A percentile compares a stretch with the other conserved stretches of the same genome.
phyloP scores from a whole-genome alignment of 2,888 invertebrate genomes.

The Gymnocheta viridis region DNA sequence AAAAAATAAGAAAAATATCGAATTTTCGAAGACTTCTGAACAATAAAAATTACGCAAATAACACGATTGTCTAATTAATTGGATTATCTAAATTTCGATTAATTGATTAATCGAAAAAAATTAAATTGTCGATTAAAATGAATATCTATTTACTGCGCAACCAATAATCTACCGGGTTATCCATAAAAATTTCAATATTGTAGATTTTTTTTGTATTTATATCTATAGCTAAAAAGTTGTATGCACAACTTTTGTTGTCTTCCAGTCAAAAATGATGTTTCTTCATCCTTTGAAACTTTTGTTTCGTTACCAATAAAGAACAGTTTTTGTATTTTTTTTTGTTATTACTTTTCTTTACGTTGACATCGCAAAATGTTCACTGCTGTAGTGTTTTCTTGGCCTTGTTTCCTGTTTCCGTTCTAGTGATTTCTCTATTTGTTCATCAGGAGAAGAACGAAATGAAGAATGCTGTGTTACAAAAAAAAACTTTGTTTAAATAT shows the following conservation, averaged over 20 bases:
- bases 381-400: slow-evolving; percentile 51
- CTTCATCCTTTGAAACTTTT: background rate
- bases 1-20: too few species aligned
- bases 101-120: too few species aligned
- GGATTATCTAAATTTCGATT: too few species aligned
- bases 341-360: slow-evolving; percentile 21
- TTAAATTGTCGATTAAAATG: too few species aligned
- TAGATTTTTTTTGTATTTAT: background rate
- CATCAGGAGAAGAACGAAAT: slow-evolving; percentile 5
- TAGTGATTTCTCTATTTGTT: slow-evolving; percentile 59
- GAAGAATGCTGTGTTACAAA: background rate
- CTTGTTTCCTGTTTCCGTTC: slow-evolving; percentile 63
- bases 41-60: too few species aligned
- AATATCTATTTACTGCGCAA: too few species aligned
- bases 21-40: too few species aligned
- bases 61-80: too few species aligned
- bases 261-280: slow-evolving; percentile 42
- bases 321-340: slow-evolving; percentile 23
- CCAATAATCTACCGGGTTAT: too few species aligned
- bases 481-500: slow-evolving; percentile 4
- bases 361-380: slow-evolving; percentile 41
- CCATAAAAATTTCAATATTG: background rate
- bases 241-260: slow-evolving; percentile 34
- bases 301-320: slow-evolving; percentile 17
- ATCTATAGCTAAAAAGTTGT: slow-evolving; percentile 20